These are phyloP conservation scores for Pseudobourletiella spinata DNA, from an alignment of 1,140 invertebrate species.

Conservation along the genomic window DNA sequence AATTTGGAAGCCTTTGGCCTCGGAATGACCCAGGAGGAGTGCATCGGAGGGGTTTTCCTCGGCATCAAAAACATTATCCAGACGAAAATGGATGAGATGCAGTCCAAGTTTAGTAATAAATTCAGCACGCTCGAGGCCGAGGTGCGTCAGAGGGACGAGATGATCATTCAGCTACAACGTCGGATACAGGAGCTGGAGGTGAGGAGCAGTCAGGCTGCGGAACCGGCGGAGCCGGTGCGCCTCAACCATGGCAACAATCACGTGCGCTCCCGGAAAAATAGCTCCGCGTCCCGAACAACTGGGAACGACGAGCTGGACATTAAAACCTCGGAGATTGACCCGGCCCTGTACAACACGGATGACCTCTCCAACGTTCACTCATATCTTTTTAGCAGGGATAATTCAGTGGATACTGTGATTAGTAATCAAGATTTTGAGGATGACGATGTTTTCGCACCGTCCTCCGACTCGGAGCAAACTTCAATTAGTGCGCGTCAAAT, in stretches of 20 bases:
- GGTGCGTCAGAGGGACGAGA: conserved; percentile 62
- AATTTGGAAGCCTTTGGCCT: conserved; percentile 31
- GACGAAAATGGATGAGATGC: conserved; percentile 52
- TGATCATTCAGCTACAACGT: conserved; percentile 62
- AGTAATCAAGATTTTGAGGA: conserved; percentile 35
- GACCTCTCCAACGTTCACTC: background rate
- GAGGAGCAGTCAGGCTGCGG: background rate
- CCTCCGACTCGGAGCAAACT: background rate
- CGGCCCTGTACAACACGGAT: background rate
- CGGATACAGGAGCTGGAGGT: conserved; percentile 58
- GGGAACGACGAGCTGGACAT: conserved; percentile 35
- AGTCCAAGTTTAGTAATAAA: conserved; percentile 47
- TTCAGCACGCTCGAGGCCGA: conserved; percentile 64
- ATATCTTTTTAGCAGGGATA: conserved; percentile 40
- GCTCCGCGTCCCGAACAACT: conserved; percentile 11
- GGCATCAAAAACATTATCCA: conserved; percentile 69
- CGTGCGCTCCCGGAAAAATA: conserved; percentile 12
- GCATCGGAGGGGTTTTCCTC: conserved; percentile 60
- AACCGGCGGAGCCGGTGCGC: background rate
- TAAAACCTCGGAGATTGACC: conserved; percentile 31
- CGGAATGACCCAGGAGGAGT: conserved; percentile 52
- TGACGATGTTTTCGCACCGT: conserved; percentile 23
- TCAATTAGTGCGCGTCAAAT: background rate
- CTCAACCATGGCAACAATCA: background rate
- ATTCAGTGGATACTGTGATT: conserved; percentile 50